A percentile compares a stretch with the other conserved stretches of the same genome.
Evolutionary conservation across 2,113 vertebrate species (phyloP).

Genomic region (Pyrgilauda ruficollis): DNA sequence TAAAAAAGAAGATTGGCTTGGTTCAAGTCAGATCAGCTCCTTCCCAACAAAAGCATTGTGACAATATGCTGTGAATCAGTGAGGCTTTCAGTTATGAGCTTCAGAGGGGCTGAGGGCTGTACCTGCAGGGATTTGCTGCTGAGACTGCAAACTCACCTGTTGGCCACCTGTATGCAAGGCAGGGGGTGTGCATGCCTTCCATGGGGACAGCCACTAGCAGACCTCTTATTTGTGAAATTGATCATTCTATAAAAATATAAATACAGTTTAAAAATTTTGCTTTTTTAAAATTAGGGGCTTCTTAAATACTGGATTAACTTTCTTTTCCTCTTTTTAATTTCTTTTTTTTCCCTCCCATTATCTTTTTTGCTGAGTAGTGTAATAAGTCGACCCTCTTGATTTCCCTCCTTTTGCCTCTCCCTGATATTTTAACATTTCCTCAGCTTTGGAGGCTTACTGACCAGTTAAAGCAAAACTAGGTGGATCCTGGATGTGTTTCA

Average conservation of each 20-base stretch:
- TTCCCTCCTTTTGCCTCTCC: neutral
- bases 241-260: neutral
- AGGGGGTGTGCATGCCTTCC: neutral
- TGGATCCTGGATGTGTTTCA: neutral
- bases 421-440: neutral
- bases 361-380: neutral
- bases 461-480: neutral
- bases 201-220: neutral
- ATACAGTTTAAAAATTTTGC: fast-evolving
- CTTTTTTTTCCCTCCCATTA: too few species aligned
- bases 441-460: neutral
- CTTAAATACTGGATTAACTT: neutral
- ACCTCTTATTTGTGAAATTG: neutral
- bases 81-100: neutral
- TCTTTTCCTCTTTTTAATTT: neutral
- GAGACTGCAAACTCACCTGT: neutral
- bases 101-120: neutral
- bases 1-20: neutral
- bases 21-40: neutral
- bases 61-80: neutral
- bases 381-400: neutral
- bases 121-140: neutral
- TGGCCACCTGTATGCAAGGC: neutral
- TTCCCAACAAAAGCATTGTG: neutral
- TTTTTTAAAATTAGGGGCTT: neutral